Evolutionary conservation across 2,113 vertebrate genomes (phyloP).

Genomic region (Corapipo altera): DNA sequence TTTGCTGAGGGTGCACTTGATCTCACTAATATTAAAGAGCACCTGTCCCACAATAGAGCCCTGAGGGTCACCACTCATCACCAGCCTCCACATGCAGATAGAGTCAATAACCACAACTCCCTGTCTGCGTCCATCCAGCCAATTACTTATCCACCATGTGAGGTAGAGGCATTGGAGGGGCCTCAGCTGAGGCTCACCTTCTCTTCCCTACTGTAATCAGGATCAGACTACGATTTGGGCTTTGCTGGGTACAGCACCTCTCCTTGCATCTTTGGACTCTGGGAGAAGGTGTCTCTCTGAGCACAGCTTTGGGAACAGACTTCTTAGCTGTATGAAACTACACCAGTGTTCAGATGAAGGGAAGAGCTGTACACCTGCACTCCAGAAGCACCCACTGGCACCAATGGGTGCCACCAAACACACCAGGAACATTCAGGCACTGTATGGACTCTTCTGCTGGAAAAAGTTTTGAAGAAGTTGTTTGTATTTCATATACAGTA

Average conservation of each 20-base stretch:
- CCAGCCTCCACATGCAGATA: neutral
- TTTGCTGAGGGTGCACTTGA: neutral
- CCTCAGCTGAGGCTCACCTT: neutral
- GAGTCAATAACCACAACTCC: neutral
- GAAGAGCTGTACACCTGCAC: neutral
- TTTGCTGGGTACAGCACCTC: neutral
- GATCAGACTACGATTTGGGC: neutral
- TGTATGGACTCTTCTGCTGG: neutral
- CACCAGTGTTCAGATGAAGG: neutral
- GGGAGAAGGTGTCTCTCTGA: neutral
- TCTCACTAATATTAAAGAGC: neutral
- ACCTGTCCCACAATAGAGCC: neutral
- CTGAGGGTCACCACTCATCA: neutral
- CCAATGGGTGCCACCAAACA: neutral
- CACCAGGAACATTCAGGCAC: neutral
- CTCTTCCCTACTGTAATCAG: neutral
- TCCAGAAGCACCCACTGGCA: neutral
- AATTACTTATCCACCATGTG: neutral
- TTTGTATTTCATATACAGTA: neutral
- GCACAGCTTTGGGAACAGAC: neutral
- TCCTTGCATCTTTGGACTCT: neutral
- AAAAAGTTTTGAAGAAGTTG: neutral
- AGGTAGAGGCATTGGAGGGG: no score
- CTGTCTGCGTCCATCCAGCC: accelerated
- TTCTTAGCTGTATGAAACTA: neutral